Percentiles rank a stretch among this genome's conserved stretches.
These are phyloP conservation scores for Saturnia pavonia DNA, from an alignment of 2,888 invertebrate species.

Conservation along the genomic window DNA sequence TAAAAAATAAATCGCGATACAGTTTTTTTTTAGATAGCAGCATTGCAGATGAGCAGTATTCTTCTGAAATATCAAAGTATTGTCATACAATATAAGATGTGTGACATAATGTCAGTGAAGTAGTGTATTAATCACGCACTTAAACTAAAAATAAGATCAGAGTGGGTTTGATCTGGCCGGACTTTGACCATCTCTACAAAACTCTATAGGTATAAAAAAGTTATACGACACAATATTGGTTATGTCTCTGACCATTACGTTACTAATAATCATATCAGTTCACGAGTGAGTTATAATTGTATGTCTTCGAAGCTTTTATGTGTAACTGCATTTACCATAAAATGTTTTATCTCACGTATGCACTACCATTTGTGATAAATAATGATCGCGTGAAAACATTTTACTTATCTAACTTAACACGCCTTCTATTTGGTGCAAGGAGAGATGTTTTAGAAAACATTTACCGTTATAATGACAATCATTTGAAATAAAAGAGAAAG, in stretches of 20 bases:
- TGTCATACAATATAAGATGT: not conserved
- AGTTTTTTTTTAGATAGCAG: no score
- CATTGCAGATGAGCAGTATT: not conserved
- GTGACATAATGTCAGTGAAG: not conserved
- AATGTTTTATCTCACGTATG: conserved; percentile 35
- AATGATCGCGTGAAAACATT: conserved; percentile 52
- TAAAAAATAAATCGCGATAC: no score
- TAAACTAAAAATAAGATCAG: not conserved
- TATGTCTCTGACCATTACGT: not conserved
- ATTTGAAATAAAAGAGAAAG: conserved; percentile 67
- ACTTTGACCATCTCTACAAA: not conserved
- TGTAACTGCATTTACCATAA: conserved; percentile 36
- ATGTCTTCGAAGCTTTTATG: conserved; percentile 31
- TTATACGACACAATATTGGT: not conserved
- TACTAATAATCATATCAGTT: conserved; percentile 1
- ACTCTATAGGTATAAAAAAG: not conserved
- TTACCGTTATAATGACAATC: conserved; percentile 68
- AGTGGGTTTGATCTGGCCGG: not conserved
- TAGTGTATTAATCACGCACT: not conserved
- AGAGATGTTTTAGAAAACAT: conserved; percentile 56
- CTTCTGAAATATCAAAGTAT: not conserved
- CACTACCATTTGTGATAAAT: conserved; percentile 46
- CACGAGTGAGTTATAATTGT: conserved; percentile 1
- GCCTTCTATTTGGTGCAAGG: conserved; percentile 55
- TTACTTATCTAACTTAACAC: conserved; percentile 57